Conservation (phyloP, 2,797 vertebrate genomes). For the Aulostomus chinensis region DNA sequence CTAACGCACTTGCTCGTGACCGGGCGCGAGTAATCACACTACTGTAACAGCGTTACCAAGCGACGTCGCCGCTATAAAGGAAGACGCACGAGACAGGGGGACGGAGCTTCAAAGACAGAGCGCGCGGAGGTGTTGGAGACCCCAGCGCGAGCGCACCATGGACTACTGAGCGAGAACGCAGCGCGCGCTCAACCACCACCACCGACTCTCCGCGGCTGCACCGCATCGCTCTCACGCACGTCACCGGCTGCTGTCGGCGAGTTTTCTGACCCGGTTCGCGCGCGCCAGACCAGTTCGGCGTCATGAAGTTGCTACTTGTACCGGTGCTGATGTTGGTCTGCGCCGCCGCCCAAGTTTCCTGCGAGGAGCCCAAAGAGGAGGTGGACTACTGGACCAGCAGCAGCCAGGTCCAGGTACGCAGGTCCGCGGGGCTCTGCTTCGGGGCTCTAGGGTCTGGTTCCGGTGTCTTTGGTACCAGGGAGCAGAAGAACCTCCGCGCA, state of each 20-base stretch:
- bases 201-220: too few relatives aligned
- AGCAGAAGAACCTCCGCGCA: too few relatives aligned
- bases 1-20: slow-evolving; percentile 8
- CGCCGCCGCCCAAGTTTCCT: slow-evolving; percentile 78
- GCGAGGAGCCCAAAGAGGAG: slow-evolving; percentile 82
- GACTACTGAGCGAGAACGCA: too few relatives aligned
- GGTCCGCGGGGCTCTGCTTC: too few relatives aligned
- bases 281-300: neutral
- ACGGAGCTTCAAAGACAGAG: slow-evolving; percentile 12
- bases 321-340: slow-evolving; percentile 81
- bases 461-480: too few relatives aligned
- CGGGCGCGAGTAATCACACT: slow-evolving; percentile 11
- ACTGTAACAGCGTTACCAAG: slow-evolving; percentile 27
- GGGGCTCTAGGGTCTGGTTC: too few relatives aligned
- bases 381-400: slow-evolving; percentile 85
- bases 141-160: too few relatives aligned
- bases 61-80: slow-evolving; percentile 66
- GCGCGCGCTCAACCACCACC: too few relatives aligned
- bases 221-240: too few relatives aligned
- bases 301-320: slow-evolving; percentile 85
- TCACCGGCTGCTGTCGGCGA: too few relatives aligned
- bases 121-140: slow-evolving; percentile 32
- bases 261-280: too few relatives aligned
- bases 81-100: slow-evolving; percentile 34
- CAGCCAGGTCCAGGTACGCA: slow-evolving; percentile 85